phyloP scores from a whole-genome alignment of 2,888 invertebrate genomes.

The Lasioglossum lativentre region DNA sequence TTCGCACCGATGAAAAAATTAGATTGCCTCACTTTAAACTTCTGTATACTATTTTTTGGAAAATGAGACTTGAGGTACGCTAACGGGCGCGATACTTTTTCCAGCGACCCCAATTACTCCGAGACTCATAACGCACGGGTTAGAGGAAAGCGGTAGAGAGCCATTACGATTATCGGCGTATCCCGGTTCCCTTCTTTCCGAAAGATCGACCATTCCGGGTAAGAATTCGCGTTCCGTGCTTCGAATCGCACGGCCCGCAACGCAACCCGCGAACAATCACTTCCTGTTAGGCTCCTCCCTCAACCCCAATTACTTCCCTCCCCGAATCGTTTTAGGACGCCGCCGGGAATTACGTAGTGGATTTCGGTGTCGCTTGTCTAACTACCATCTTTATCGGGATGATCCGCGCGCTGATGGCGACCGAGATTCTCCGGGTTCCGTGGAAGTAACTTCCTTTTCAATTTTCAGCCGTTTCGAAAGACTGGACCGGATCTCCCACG shows the following conservation, averaged over 20 bases:
- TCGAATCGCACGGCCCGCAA: constrained; percentile 5
- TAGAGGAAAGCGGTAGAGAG: not conserved
- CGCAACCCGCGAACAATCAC: constrained; percentile 10
- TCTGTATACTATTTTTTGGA: not conserved
- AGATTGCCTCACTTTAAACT: not conserved
- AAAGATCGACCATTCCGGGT: not conserved
- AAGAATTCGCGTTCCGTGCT: constrained; percentile 7
- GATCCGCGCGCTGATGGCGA: constrained; percentile 14
- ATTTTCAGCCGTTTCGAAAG: constrained; percentile 46
- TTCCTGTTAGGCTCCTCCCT: constrained; percentile 7
- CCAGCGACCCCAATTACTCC: not conserved
- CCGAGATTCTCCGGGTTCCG: constrained; percentile 19
- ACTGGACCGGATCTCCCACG: constrained; percentile 38
- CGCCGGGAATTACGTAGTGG: constrained; percentile 16
- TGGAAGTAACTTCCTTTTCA: constrained; percentile 42
- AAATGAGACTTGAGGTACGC: not conserved
- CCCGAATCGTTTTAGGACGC: not conserved
- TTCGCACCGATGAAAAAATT: not conserved
- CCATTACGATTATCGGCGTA: constrained; percentile 3
- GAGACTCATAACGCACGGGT: not conserved
- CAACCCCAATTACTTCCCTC: constrained; percentile 1
- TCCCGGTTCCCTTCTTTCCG: not conserved
- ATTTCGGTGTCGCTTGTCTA: constrained; percentile 28
- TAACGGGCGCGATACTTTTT: not conserved
- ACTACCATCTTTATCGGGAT: constrained; percentile 36